Evolutionary conservation across 2,888 invertebrate species (phyloP).

Genomic region (Erebia aethiops): DNA sequence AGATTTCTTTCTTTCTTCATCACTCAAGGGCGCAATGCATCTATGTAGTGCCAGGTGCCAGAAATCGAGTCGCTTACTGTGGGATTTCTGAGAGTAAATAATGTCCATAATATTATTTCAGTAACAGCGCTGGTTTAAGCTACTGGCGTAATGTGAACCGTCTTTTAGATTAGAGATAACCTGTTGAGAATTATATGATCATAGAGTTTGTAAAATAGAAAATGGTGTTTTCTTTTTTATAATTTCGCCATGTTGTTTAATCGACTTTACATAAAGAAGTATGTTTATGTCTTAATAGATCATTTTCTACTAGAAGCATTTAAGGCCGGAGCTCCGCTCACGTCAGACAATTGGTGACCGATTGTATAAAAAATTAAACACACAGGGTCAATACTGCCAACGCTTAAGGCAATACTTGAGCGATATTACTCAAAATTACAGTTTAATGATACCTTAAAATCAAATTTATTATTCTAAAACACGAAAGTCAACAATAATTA

Average conservation of each 20-base stretch:
- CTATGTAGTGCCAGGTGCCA: too few relatives aligned
- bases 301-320: background rate
- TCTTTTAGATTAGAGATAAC: background rate
- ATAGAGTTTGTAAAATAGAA: slow-evolving; percentile 10
- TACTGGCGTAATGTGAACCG: background rate
- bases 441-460: too few relatives aligned
- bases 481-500: too few relatives aligned
- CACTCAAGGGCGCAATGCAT: background rate
- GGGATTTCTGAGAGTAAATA: background rate
- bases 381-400: too few relatives aligned
- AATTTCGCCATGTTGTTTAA: slow-evolving; percentile 2
- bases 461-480: too few relatives aligned
- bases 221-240: slow-evolving; percentile 5
- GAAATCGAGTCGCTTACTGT: background rate
- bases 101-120: background rate
- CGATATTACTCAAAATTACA: too few relatives aligned
- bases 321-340: too few relatives aligned
- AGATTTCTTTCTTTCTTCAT: too few relatives aligned
- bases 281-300: background rate
- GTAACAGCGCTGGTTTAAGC: background rate
- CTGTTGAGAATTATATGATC: slow-evolving; percentile 19
- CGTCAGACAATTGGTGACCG: too few relatives aligned
- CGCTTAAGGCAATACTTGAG: too few relatives aligned
- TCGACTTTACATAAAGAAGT: background rate
- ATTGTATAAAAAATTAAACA: too few relatives aligned